phyloP scores from a whole-genome alignment of 2,888 invertebrate genomes.

The Dendrolimus pini region DNA sequence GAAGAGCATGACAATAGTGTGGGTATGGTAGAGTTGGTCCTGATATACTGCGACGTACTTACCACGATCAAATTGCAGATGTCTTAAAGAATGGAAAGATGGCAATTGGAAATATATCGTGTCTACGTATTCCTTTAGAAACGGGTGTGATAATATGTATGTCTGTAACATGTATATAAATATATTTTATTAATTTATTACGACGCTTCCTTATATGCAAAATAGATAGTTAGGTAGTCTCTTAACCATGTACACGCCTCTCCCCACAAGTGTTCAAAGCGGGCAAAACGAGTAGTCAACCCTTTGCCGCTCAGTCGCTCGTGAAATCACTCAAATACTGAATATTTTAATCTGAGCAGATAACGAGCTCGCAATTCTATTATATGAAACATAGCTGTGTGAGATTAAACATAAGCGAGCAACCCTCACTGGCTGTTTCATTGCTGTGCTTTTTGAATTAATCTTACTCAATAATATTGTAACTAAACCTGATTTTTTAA shows the following conservation, averaged over 20 bases:
- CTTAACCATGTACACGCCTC: conserved; percentile 36
- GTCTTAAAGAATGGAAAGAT: background rate
- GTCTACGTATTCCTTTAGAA: no score
- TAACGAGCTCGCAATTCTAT: conserved; percentile 77
- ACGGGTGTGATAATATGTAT: no score
- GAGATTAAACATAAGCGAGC: conserved; percentile 53
- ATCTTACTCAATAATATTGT: background rate
- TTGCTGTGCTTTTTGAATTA: conserved; percentile 5
- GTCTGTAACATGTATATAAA: conserved; percentile 22
- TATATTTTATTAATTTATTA: conserved; percentile 29
- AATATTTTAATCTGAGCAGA: conserved; percentile 77
- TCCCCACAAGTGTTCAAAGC: conserved; percentile 74
- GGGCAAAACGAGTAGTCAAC: conserved; percentile 72
- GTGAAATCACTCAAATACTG: conserved; percentile 78
- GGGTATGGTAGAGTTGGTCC: no score
- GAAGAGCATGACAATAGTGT: background rate
- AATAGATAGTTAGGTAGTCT: conserved; percentile 39
- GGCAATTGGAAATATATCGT: no score
- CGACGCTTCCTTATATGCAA: conserved; percentile 51
- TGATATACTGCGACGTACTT: no score
- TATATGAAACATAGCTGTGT: conserved; percentile 72
- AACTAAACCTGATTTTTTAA: no score
- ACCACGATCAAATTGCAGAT: no score
- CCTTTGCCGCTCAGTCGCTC: conserved; percentile 75
- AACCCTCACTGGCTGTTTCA: conserved; percentile 33